Percentiles rank a stretch among this genome's conserved stretches.
Evolutionary conservation across 2,113 vertebrate genomes (phyloP).

Genomic region (Neofelis nebulosa): DNA sequence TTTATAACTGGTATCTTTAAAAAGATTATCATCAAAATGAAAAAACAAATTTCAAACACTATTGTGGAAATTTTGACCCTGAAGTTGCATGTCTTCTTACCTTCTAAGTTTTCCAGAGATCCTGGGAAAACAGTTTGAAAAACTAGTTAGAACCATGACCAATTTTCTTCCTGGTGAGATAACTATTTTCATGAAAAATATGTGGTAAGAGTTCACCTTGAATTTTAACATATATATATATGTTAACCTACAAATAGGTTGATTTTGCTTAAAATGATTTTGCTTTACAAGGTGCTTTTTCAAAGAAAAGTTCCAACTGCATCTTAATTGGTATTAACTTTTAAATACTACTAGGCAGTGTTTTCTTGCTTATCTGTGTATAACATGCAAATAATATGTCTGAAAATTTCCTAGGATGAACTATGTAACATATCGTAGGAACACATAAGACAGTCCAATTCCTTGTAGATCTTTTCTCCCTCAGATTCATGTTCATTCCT

Average conservation of each 20-base stretch:
- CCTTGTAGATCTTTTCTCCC: background rate
- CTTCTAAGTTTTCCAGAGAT: background rate
- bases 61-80: background rate
- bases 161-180: background rate
- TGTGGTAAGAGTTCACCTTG: background rate
- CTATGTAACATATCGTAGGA: background rate
- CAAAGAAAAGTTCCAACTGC: background rate
- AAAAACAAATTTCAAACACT: background rate
- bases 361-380: background rate
- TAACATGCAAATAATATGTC: background rate
- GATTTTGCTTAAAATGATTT: background rate
- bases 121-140: background rate
- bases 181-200: background rate
- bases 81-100: background rate
- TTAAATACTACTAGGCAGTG: background rate
- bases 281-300: background rate
- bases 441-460: background rate
- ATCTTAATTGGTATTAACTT: background rate
- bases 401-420: constrained; percentile 4
- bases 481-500: background rate
- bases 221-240: background rate
- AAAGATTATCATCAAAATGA: background rate
- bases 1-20: background rate
- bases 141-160: background rate
- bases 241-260: background rate